phyloP scores from a whole-genome alignment of 2,888 invertebrate species.

The Mythimna pallens region DNA sequence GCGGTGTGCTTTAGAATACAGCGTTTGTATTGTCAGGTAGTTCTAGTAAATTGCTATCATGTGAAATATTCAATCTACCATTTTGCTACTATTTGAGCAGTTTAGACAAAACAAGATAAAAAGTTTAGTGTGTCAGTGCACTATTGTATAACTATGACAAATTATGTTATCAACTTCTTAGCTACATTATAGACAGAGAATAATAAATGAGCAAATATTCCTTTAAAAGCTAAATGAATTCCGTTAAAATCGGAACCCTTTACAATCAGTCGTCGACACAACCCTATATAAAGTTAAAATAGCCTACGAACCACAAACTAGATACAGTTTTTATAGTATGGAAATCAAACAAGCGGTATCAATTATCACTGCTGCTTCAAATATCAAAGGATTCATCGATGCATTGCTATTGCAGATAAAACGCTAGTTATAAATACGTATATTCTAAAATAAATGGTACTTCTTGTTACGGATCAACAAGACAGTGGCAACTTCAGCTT shows the following conservation, averaged over 20 bases:
- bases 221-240: slow-evolving; percentile 62
- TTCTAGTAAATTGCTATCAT: too few relatives aligned
- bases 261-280: slow-evolving; percentile 69
- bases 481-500: too few relatives aligned
- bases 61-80: too few relatives aligned
- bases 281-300: slow-evolving; percentile 58
- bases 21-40: too few relatives aligned
- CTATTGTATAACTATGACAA: neutral
- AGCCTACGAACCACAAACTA: slow-evolving; percentile 46
- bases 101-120: too few relatives aligned
- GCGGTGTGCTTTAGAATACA: too few relatives aligned
- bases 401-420: too few relatives aligned
- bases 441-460: too few relatives aligned
- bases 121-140: too few relatives aligned
- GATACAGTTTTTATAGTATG: slow-evolving; percentile 14
- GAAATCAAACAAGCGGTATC: neutral
- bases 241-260: slow-evolving; percentile 65
- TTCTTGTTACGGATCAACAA: too few relatives aligned
- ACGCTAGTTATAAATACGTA: too few relatives aligned
- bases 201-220: slow-evolving; percentile 72
- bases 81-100: too few relatives aligned
- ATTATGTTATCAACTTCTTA: neutral
- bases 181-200: slow-evolving; percentile 44
- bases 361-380: neutral
- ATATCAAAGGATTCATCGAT: neutral